Evolutionary conservation across 2,888 invertebrate species (phyloP).

Genomic region (Empis stercorea): DNA sequence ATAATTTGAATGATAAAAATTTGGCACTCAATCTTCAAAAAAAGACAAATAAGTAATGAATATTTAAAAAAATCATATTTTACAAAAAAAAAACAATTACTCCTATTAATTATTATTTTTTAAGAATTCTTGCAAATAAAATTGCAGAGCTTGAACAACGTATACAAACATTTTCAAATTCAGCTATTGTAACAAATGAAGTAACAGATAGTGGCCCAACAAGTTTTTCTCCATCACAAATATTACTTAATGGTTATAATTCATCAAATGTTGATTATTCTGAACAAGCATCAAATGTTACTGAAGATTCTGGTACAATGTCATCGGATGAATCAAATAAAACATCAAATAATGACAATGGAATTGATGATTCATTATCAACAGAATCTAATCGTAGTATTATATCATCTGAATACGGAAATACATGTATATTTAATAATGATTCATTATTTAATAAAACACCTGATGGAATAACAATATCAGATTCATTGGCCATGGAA

Average conservation of each 20-base stretch:
- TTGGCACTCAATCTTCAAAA: slow-evolving; percentile 72
- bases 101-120: slow-evolving; percentile 1
- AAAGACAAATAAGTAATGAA: slow-evolving; percentile 65
- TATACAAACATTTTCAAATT: slow-evolving; percentile 46
- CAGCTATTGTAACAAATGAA: slow-evolving; percentile 13
- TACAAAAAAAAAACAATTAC: neutral
- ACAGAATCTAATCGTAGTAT: slow-evolving; percentile 31
- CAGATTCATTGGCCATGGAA: slow-evolving; percentile 28
- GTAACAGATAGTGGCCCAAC: slow-evolving; percentile 33
- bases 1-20: slow-evolving; percentile 75
- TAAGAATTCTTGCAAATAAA: slow-evolving; percentile 64
- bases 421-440: slow-evolving; percentile 9
- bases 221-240: slow-evolving; percentile 41
- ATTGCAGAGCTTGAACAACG: slow-evolving; percentile 72
- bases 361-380: slow-evolving; percentile 24
- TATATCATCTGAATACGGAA: slow-evolving; percentile 32
- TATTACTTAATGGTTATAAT: slow-evolving; percentile 50
- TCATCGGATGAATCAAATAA: slow-evolving; percentile 24
- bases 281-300: slow-evolving; percentile 33
- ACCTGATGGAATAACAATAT: slow-evolving; percentile 14
- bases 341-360: slow-evolving; percentile 24
- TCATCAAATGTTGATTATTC: slow-evolving; percentile 39
- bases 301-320: slow-evolving; percentile 29
- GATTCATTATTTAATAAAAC: slow-evolving; percentile 3
- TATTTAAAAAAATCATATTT: slow-evolving; percentile 1